Evolutionary conservation across 2,113 vertebrate species (phyloP), one percentile per base, ranked within the genome.

Genomic region (Boleophthalmus pectinirostris): DNA sequence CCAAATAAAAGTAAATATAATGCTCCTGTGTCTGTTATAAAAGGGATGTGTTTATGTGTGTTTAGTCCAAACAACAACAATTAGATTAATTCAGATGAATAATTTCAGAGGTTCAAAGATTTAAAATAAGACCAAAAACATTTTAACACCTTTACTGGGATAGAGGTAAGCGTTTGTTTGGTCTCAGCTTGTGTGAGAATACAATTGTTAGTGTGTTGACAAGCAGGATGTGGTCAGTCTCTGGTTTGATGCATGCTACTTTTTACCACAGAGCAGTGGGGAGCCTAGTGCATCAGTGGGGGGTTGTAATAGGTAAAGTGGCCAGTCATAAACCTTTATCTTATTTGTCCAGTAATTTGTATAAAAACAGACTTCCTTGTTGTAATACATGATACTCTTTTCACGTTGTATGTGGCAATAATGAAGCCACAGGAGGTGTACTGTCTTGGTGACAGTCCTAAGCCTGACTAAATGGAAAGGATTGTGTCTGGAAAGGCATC

Each of bases 201-300:
- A 56, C 14, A 61, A 33, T 53, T 72, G 68, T 83, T 79, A 87
- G 73, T 87, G 80, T 68, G 45, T 70, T 79, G 53, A 73, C 78
- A 79, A 80, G 74, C 90, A 92, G 92, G 92, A 94, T 92, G 93
- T 93, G 92, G 90, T 92, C 91, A 91, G 75, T 91, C 56, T 81
- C 75, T 47, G 45, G 65, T 60, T 71, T 81, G 66, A 81, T 80
- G 89, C 87, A 85, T 75, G 81, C 73, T 82, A 79, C 82, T 78
- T 76, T 70, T 49, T 16, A 73, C 87, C 85, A 82, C 84, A 84
- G 35, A 78, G 45, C 35, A 79, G 70, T 78, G 58, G 72, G 23
- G 72, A 64, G 65, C 43, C n/a, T 75, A 77, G 43, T 82, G 75
- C 83, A 81, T 60, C 75, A 75, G 61, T 24, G 54, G 33, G 64